These are phyloP conservation scores for Acleris emargana DNA, from an alignment of 2,888 invertebrate species.

Conservation along the genomic window DNA sequence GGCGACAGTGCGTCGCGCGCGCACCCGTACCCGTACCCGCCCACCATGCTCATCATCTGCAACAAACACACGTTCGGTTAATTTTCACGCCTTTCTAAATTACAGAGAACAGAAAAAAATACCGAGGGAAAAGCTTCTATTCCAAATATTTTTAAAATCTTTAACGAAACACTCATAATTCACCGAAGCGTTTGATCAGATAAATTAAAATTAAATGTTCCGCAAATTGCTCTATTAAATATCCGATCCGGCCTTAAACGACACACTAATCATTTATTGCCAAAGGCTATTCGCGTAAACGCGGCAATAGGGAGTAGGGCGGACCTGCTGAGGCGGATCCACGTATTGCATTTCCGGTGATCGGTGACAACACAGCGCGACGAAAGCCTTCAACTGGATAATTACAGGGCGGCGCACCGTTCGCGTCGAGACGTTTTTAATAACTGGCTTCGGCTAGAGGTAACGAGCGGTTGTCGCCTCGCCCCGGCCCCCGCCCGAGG, in stretches of 20 bases:
- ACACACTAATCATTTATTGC: conserved; percentile 26
- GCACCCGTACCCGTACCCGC: conserved; percentile 71
- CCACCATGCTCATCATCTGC: conserved; percentile 79
- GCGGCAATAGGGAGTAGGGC: conserved; percentile 60
- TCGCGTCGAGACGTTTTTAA: conserved; percentile 85
- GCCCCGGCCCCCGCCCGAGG: conserved; percentile 67
- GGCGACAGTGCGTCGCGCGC: conserved; percentile 80
- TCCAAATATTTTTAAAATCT: neutral
- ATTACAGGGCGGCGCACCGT: conserved; percentile 83
- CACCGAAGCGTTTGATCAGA: conserved; percentile 21
- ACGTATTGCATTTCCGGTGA: conserved; percentile 81
- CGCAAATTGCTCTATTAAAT: conserved; percentile 32
- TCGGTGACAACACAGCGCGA: conserved; percentile 76
- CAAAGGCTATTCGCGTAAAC: conserved; percentile 33
- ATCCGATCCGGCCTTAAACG: conserved; percentile 25
- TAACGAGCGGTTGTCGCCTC: conserved; percentile 84
- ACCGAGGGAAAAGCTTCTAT: neutral
- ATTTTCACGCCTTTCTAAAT: neutral
- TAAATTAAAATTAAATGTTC: conserved; percentile 29
- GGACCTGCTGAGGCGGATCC: conserved; percentile 81
- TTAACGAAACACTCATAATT: conserved; percentile 27
- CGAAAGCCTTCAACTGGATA: conserved; percentile 77
- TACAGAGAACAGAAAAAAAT: neutral
- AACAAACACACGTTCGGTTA: conserved; percentile 43
- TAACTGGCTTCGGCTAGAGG: conserved; percentile 83